Base-by-base conservation (phyloP, 1,140 invertebrate species). In the Grapholita molesta region DNA sequence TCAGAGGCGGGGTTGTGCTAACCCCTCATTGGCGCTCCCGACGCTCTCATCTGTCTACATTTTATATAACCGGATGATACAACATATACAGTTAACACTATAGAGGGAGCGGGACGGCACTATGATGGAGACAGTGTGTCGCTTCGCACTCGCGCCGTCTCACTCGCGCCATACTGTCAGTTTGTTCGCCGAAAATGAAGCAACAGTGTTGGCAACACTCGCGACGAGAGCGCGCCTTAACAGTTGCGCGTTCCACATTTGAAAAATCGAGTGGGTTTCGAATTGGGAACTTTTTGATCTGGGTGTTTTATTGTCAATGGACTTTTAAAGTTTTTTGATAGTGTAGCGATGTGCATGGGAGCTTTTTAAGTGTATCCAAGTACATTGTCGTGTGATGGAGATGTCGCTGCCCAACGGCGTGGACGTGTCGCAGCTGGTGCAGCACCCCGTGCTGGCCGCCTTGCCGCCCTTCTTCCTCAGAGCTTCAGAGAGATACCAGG, bases 401-500 rank as follows among this genome's bases (percentile, higher is more conserved):
- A 96, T 97, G 96, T 96, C 95, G 83, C 89, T 96, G 66, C 95
- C 95, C 73, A 95, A 94, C 85, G 95, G 96, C 74, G 95, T 96
- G 70, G 96, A 97, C 86, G 96, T 97, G 87, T 95, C 95, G 52
- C 94, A 96, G 79, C 88, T 97, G 77, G 96, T 97, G 92, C 96
- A 97, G 88, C 96, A 97, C 91, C 95, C 96, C n/a, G 96, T 97
- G 64, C 84, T 97, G 79, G 95, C 95, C 30, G 94, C 95, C 1
- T 87, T 96, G 71, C 96, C 96, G 48, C 96, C 96, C 12, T 97
- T 97, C 83, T 97, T 97, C 85, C 92, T 98, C 72, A 93, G 97
- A 74, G 95, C 97, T 52, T 96, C 96, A 21, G 98, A 99, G 88
- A 94, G 98, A 78, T 99, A 99, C 91, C 97, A 98, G 91, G 91